Base-by-base conservation (phyloP, 2,113 vertebrate species). In the Promerops cafer region DNA sequence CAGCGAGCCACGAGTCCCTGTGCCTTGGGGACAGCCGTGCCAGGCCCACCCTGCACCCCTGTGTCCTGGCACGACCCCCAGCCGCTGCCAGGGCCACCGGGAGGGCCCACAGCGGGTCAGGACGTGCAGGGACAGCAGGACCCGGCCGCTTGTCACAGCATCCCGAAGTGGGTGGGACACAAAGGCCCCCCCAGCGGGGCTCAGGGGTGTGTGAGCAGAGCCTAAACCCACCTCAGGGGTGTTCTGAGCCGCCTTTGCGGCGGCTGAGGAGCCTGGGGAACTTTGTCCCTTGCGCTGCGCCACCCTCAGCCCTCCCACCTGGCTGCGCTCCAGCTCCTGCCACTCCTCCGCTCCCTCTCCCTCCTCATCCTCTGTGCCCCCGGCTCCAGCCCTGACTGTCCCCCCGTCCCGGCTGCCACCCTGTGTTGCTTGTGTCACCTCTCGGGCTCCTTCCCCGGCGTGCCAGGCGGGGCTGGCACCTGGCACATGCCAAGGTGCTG, bases 131-230 rank as follows among this genome's bases (percentile, higher is more conserved):
- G 42, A 5, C 13, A 15, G 70, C 44, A 39, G 31, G 3, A 42
- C 42, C 42, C 17, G 42, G 3, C 42, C 42, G 16, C 42, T 42
- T 42, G 42, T 42, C 42, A 42, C 42, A 42, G n/a, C n/a, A n/a
- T n/a, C n/a, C n/a, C n/a, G n/a, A n/a, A n/a, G 42, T 16, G 65
- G 56, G 11, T 0, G 3, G 75, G 57, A 11, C 7, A 2, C 3
- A 16, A 47, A 66, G 23, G 56, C 22, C 37, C 14, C 27, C 22
- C 4, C 1, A 2, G 56, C 23, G n/a, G 56, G 35, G 53, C 14
- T 1, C 0, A 1, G 52, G 47, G 42, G 2, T 30, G n/a, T 30
- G 19, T 37, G 47, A 50, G 47, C 37, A 18, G 53, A 45, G 23
- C 37, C 64, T 52, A 22, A 69, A 47, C 33, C 50, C 15, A 1